Percentiles rank a stretch among this genome's conserved stretches.
Evolutionary conservation across 2,797 vertebrate species (phyloP).

Genomic region (Furcifer pardalis): DNA sequence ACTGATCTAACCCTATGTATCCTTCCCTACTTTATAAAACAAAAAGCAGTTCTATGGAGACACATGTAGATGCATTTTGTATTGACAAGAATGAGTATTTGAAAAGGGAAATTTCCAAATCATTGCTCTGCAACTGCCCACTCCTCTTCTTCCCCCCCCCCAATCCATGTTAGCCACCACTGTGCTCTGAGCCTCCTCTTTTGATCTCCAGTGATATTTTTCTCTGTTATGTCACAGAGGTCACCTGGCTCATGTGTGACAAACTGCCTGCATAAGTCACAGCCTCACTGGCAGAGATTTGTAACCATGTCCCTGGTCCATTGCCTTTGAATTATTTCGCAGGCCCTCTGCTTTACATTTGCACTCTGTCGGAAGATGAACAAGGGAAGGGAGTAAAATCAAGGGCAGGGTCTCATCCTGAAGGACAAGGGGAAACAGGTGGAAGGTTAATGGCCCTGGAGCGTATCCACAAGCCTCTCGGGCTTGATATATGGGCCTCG

Average conservation of each 20-base stretch:
- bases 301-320: slow-evolving; percentile 95
- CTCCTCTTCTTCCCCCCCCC: background rate
- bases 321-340: slow-evolving; percentile 98
- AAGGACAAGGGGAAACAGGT: slow-evolving; percentile 98
- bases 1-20: background rate
- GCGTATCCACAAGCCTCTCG: slow-evolving; percentile 96
- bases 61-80: background rate
- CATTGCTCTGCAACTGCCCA: slow-evolving; percentile 17
- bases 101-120: slow-evolving; percentile 38
- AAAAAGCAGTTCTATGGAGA: background rate
- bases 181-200: slow-evolving; percentile 73
- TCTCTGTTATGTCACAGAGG: slow-evolving; percentile 85
- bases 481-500: slow-evolving; percentile 97
- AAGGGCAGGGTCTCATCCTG: slow-evolving; percentile 94
- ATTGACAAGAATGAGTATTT: too few relatives aligned
- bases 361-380: slow-evolving; percentile 85
- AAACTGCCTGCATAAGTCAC: slow-evolving; percentile 90
- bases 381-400: slow-evolving; percentile 86
- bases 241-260: slow-evolving; percentile 89
- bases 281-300: slow-evolving; percentile 92
- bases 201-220: slow-evolving; percentile 78
- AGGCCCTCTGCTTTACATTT: slow-evolving; percentile 84
- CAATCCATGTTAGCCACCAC: slow-evolving; percentile 67
- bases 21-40: background rate
- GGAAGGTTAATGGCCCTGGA: slow-evolving; percentile 99